A percentile compares a stretch with the other conserved stretches of the same genome.
phyloP scores from a whole-genome alignment of 2,113 vertebrate genomes.

The Riparia riparia region DNA sequence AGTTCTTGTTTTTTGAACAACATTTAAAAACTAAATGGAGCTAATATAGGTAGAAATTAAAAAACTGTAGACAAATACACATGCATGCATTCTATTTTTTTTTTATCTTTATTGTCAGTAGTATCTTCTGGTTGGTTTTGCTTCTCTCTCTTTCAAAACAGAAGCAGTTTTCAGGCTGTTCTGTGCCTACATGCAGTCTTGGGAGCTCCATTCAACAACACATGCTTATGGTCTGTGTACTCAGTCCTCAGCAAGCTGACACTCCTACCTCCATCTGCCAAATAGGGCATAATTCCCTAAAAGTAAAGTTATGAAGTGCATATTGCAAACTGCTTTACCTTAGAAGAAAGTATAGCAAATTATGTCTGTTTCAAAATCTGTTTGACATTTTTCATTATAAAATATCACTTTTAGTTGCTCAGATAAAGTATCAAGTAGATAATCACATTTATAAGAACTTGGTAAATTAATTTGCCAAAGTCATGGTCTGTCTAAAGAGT shows the following conservation, averaged over 20 bases:
- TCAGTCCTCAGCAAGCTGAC: not conserved
- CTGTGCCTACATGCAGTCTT: not conserved
- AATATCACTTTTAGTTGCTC: not conserved
- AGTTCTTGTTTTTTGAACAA: not conserved
- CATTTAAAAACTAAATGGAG: not conserved
- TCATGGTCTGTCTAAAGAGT: not conserved
- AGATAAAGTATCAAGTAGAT: not conserved
- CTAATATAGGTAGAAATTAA: not conserved
- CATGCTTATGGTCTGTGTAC: not conserved
- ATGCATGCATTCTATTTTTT: accelerated
- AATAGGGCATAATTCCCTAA: not conserved
- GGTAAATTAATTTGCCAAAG: not conserved
- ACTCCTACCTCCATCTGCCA: not conserved
- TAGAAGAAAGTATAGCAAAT: not conserved
- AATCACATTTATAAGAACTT: not conserved
- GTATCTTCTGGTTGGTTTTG: not conserved
- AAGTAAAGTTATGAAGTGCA: not conserved
- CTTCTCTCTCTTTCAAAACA: not conserved
- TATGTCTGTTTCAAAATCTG: not conserved
- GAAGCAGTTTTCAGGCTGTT: not conserved
- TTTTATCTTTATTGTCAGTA: not conserved
- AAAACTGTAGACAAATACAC: not conserved
- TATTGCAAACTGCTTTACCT: not conserved
- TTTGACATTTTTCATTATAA: not conserved
- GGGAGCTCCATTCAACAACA: not conserved